A percentile compares a stretch with the other conserved stretches of the same genome.
phyloP scores from a whole-genome alignment of 2,797 vertebrate genomes.

The Mionectes olivaceus region DNA sequence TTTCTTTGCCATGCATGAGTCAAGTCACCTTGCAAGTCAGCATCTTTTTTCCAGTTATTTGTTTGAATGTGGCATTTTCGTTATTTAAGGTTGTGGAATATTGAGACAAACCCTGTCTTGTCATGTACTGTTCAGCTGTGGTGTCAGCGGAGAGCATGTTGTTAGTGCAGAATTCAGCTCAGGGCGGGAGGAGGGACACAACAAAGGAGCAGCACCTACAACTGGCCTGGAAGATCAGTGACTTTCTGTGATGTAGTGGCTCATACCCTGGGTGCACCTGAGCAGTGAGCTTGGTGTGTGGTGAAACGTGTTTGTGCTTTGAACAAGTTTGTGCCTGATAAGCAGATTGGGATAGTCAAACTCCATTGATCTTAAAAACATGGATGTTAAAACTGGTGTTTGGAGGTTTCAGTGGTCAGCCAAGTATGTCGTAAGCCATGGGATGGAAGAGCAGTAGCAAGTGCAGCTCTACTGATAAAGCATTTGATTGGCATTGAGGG shows the following conservation, averaged over 20 bases:
- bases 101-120: not conserved
- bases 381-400: not conserved
- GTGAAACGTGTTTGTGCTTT: not conserved
- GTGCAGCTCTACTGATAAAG: not conserved
- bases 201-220: not conserved
- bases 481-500: not conserved
- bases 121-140: rapidly evolving
- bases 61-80: not conserved
- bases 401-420: not conserved
- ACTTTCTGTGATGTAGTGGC: not conserved
- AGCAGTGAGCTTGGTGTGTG: not conserved
- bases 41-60: not conserved
- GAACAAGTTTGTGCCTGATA: not conserved
- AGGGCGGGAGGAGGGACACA: rapidly evolving
- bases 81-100: not conserved
- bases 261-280: not conserved
- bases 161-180: not conserved
- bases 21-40: not conserved
- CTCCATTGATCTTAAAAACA: not conserved
- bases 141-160: not conserved
- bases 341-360: not conserved
- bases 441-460: not conserved
- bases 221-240: rapidly evolving
- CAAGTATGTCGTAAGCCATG: rapidly evolving
- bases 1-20: not conserved